Evolutionary conservation across 2,113 vertebrate genomes (phyloP).

Genomic region (Brachyistius frenatus): DNA sequence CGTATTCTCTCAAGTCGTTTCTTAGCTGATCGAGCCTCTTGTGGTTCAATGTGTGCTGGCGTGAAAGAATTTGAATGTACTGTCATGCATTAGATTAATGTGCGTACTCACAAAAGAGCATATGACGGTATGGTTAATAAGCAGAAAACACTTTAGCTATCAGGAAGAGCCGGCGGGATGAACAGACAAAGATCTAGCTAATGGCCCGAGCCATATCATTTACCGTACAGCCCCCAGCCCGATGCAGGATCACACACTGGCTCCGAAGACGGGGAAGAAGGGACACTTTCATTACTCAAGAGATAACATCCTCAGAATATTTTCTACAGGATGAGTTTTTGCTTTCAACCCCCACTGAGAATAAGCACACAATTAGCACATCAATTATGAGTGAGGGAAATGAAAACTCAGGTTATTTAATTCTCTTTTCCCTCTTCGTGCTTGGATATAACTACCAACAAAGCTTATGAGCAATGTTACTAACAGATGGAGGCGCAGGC

Average conservation of each 20-base stretch:
- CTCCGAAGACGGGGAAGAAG: conserved; percentile 35
- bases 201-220: conserved; percentile 71
- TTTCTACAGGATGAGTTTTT: conserved; percentile 32
- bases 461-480: conserved; percentile 28
- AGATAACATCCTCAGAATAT: conserved; percentile 58
- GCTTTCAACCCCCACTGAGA: conserved; percentile 29
- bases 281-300: conserved; percentile 57
- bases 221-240: conserved; percentile 50
- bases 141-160: conserved; percentile 69
- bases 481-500: conserved; percentile 39
- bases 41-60: conserved; percentile 27
- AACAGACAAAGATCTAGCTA: conserved; percentile 74
- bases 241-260: conserved; percentile 36
- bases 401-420: conserved; percentile 47
- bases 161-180: conserved; percentile 61
- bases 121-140: conserved; percentile 75
- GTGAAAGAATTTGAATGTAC: conserved; percentile 58
- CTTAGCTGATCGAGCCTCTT: conserved; percentile 58
- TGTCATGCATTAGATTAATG: conserved; percentile 61
- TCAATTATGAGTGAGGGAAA: conserved; percentile 52
- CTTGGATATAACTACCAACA: conserved; percentile 39
- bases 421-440: conserved; percentile 42
- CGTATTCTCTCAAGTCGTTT: conserved; percentile 51
- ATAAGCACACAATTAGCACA: conserved; percentile 40
- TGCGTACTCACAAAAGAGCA: conserved; percentile 60